Evolutionary conservation across 2,888 invertebrate genomes (phyloP), one percentile per base, ranked within the genome.

Genomic region (Trichopria drosophilae): DNA sequence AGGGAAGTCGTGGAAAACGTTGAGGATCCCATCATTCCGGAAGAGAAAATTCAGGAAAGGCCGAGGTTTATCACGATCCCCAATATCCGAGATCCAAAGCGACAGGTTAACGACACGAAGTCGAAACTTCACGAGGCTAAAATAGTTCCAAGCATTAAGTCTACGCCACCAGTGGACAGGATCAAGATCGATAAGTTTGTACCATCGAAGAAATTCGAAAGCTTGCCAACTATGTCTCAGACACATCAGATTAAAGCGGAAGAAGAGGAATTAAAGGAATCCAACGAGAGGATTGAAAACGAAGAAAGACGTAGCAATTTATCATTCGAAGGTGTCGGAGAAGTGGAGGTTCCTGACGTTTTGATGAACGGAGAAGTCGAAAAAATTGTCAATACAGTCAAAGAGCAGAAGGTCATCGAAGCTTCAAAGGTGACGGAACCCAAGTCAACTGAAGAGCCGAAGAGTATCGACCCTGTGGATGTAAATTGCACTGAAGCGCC

Each of bases 21-120:
- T 29, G 64, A 63, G 18, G 44, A 57, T 31, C 59, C 64, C 12
- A 61, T 63, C 9, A 54, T 58, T 9, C 50, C 58, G n/a, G 60
- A 62, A 29, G 58, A 63, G 13, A 20, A 43, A 13, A 53, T 51
- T 20, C 53, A 59, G 4, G 60, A 55, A 12, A 53, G 57, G 6
- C 64, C 60, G 13, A 72, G 71, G 19, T 75, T 75, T 48, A 73
- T 75, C 36, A 74, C 72, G 7, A 68, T 75, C 23, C 75, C 75
- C 3, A 75, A 75, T 52, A 75, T 75, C 41, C 67, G 58, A 37
- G 68, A 71, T 31, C 66, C 67, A 0, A 71, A 64, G 19, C 59
- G 53, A 19, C 55, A 56, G 10, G n/a, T n/a, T n/a, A n/a, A n/a
- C n/a, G n/a, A n/a, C n/a, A n/a, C 36, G 35, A 51, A 34, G 31